Base-by-base conservation (phyloP, 2,888 invertebrate species). In the Holacanthella duospinosa region DNA sequence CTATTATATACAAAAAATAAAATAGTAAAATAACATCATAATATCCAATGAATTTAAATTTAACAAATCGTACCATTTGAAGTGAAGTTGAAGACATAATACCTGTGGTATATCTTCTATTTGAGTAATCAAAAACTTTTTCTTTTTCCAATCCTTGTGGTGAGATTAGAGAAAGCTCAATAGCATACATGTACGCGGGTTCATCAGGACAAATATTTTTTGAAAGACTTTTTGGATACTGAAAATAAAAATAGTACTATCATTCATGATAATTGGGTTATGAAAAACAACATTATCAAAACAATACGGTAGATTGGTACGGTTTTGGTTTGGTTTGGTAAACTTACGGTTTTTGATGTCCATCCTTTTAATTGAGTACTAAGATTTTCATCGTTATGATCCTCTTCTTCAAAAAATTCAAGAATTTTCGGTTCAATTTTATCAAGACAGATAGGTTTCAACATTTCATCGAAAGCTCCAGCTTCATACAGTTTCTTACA, bases 391-490 rank as follows among this genome's bases (percentile, higher is more conserved):
- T 36, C 24, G 4, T 3, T 9, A 6, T 24, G 43, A 16, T 48
- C 56, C 0, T 61, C 29, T 2, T 59, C 29, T 3, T 66, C 61
- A 1, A 69, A 36, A 59, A 64, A 67, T 1, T 62, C 25, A 25
- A 43, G 62, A 29, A 25, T 58, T 21, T 43, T 60, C 25, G 57
- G 54, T 48, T 26, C 53, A 12, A 56, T 29, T 1, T 48, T 19
- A 24, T 3, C 57, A 0, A 61, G 53, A 2, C 61, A 43, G n/a
- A 62, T 60, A 16, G 93, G 94, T 63, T 87, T 74, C 61, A 95
- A 78, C 36, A 85, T 80, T 29, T 87, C 80, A 67, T 84, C 82
- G 1, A 96, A 78, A 77, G 91, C 93, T 0, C 86, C 86, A 9
- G 76, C 73, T 74, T 84, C 67, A 71, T 92, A 86, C 2, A 96